Percentiles rank a stretch among this genome's conserved stretches.
These are phyloP conservation scores for Diplazon laetatorius DNA, from an alignment of 2,888 invertebrate genomes.

Conservation along the genomic window DNA sequence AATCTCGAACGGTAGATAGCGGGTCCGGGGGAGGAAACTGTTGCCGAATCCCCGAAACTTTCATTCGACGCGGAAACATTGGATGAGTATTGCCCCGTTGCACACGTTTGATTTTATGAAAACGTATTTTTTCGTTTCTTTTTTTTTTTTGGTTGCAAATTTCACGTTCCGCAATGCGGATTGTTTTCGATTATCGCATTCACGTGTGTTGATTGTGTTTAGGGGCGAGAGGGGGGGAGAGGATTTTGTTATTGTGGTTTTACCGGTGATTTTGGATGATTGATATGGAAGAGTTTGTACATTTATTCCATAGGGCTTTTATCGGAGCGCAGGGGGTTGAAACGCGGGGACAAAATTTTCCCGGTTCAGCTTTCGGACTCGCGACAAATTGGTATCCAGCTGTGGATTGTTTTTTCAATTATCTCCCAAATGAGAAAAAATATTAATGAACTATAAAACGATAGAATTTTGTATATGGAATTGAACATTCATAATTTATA, in stretches of 20 bases:
- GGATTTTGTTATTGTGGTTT: background rate
- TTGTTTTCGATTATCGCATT: conserved; percentile 9
- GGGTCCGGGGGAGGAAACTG: conserved; percentile 55
- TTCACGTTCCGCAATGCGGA: background rate
- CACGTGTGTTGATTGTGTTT: background rate
- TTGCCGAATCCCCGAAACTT: conserved; percentile 56
- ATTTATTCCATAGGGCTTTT: background rate
- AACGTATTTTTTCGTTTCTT: too few relatives aligned
- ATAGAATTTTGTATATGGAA: too few relatives aligned
- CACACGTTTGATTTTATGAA: conserved; percentile 14
- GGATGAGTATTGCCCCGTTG: conserved; percentile 43
- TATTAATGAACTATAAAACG: too few relatives aligned
- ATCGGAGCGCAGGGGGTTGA: too few relatives aligned
- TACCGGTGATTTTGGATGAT: background rate
- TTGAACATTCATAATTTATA: too few relatives aligned
- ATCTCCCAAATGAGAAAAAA: too few relatives aligned
- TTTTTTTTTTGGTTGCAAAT: too few relatives aligned
- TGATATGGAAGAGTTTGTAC: background rate
- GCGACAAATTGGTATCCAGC: background rate
- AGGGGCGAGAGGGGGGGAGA: too few relatives aligned
- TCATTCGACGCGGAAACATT: conserved; percentile 41
- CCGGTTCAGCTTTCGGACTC: background rate
- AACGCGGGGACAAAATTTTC: too few relatives aligned
- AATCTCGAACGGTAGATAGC: conserved; percentile 73
- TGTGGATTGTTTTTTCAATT: background rate